Percentiles rank a stretch among this genome's conserved stretches.
These are phyloP conservation scores for Phodopus roborovskii DNA, from an alignment of 2,113 vertebrate species.

Conservation along the genomic window DNA sequence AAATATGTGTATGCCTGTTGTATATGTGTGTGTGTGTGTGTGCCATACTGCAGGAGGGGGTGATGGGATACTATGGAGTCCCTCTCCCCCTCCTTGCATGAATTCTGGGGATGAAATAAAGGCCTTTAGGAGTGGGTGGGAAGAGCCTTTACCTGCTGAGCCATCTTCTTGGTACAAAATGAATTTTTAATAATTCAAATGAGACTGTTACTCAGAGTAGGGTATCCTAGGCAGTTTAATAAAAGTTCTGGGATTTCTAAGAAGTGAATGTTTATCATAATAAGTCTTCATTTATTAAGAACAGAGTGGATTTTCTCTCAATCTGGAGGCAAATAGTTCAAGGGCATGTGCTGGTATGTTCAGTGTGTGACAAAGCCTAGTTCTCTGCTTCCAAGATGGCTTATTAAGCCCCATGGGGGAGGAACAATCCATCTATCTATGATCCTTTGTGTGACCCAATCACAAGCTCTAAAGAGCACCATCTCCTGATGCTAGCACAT, in stretches of 20 bases:
- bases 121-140: background rate
- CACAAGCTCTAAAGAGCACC: background rate
- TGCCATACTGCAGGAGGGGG: background rate
- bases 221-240: background rate
- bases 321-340: background rate
- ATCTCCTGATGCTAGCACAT: background rate
- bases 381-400: background rate
- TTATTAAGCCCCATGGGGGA: background rate
- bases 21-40: background rate
- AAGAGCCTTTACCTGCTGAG: background rate
- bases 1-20: background rate
- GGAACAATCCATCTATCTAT: background rate
- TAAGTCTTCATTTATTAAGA: background rate
- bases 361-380: accelerated
- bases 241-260: background rate
- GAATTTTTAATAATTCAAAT: background rate
- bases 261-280: background rate
- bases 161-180: background rate
- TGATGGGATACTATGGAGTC: background rate
- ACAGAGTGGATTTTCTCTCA: background rate
- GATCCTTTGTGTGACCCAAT: background rate
- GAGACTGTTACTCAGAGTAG: background rate
- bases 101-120: background rate
- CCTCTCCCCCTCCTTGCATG: background rate
- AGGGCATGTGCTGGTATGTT: background rate